Base-by-base conservation (phyloP, 2,888 invertebrate genomes). In the Hesperia comma region DNA sequence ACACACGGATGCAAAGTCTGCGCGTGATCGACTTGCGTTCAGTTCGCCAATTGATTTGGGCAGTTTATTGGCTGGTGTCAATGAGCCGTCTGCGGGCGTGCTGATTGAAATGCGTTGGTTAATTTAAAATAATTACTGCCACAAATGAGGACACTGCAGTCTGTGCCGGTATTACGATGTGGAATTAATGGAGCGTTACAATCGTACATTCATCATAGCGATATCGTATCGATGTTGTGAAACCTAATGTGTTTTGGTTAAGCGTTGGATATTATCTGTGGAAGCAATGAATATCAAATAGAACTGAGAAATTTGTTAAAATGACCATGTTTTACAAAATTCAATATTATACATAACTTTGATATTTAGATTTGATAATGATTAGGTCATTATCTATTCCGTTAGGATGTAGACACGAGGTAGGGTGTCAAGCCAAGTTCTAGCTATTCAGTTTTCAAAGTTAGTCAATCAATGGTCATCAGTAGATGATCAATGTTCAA, bases 51-150 rank as follows among this genome's bases (percentile, higher is more conserved):
- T 87, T 86, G 87, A 79, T 85, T 84, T 82, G 77, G 83, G 79
- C 78, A 75, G 79, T 84, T 81, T 82, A 84, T 85, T 86, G 82
- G 77, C 71, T 77, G 71, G 83, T 80, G 82, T 81, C 87, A 87
- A 88, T 84, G 82, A 85, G 80, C 75, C 71, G 80, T 78, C 78
- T 79, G 58, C 75, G 61, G 70, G 70, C 68, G 74, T 72, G 72
- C 72, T 83, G 82, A 88, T 87, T 81, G 86, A 84, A 84, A 82
- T 77, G 81, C 81, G 80, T 81, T 83, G 75, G 69, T 75, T 64
- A 51, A 74, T 73, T 71, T 67, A 64, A 57, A 63, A 57, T 63
- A 63, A 63, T 63, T 63, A 63, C 21, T 37, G 56, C 33, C 12
- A 32, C 14, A 43, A 54, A 54, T 54, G 17, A 63, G 33, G 33